A percentile compares a stretch with the other conserved stretches of the same genome.
Conservation (phyloP, 2,113 vertebrate genomes). For the Pachypanchax playfairii region DNA sequence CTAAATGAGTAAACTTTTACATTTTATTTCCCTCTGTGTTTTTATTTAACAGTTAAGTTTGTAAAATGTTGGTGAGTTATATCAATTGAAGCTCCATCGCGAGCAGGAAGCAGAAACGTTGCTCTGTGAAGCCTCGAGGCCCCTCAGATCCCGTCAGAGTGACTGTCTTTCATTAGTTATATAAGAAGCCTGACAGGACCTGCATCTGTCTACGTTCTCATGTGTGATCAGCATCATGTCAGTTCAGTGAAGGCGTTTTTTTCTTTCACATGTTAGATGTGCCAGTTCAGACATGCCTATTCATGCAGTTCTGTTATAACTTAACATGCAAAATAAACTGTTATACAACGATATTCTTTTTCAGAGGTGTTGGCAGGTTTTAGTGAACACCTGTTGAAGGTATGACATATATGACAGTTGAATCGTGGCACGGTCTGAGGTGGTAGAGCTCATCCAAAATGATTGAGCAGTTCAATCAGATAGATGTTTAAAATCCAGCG, state of each 20-base stretch:
- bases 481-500: slow-evolving; percentile 38
- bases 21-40: too few relatives aligned
- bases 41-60: slow-evolving; percentile 10
- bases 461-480: slow-evolving; percentile 33
- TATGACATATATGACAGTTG: too few relatives aligned
- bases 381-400: too few relatives aligned
- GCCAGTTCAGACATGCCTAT: background rate
- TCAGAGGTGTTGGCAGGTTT: too few relatives aligned
- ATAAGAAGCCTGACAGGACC: slow-evolving; percentile 48
- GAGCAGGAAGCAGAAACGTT: slow-evolving; percentile 11
- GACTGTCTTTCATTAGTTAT: slow-evolving; percentile 30
- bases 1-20: too few relatives aligned
- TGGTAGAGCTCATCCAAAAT: slow-evolving; percentile 10
- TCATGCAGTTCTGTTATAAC: too few relatives aligned
- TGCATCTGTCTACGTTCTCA: slow-evolving; percentile 36
- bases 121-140: background rate
- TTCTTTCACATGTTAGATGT: slow-evolving; percentile 11
- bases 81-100: slow-evolving; percentile 11
- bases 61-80: background rate
- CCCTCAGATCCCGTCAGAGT: slow-evolving; percentile 21
- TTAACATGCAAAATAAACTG: too few relatives aligned
- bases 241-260: slow-evolving; percentile 3
- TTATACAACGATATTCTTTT: too few relatives aligned
- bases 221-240: slow-evolving; percentile 49
- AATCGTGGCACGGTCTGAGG: too few relatives aligned